phyloP scores from a whole-genome alignment of 2,888 invertebrate species.

The Epiperipatus broadwayi region DNA sequence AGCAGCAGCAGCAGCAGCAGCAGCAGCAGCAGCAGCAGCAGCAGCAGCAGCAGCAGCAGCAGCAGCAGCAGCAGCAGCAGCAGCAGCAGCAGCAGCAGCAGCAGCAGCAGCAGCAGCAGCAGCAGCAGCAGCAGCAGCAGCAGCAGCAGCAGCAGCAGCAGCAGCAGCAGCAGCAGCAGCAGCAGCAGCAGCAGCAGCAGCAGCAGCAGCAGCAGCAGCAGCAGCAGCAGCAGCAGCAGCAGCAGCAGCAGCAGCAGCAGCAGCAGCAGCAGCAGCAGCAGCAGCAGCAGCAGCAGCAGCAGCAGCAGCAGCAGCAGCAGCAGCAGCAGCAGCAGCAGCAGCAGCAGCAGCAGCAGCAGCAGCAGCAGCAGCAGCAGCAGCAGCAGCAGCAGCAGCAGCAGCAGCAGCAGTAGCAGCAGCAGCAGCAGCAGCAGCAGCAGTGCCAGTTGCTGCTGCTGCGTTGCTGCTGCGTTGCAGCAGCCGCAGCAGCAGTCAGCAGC shows the following conservation, averaged over 20 bases:
- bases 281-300: slow-evolving; percentile 3
- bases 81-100: slow-evolving; percentile 3
- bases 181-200: slow-evolving; percentile 3
- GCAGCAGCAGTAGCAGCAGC: slow-evolving; percentile 3
- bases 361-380: slow-evolving; percentile 3
- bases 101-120: neutral
- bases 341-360: slow-evolving; percentile 3
- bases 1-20: neutral
- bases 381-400: slow-evolving; percentile 3
- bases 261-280: slow-evolving; percentile 3
- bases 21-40: slow-evolving; percentile 3
- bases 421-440: too few relatives aligned
- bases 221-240: slow-evolving; percentile 3
- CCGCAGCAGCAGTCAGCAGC: too few relatives aligned
- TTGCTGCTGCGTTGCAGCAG: too few relatives aligned
- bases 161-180: slow-evolving; percentile 3
- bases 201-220: slow-evolving; percentile 3
- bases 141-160: slow-evolving; percentile 3
- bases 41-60: slow-evolving; percentile 3
- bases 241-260: slow-evolving; percentile 3
- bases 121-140: slow-evolving; percentile 3
- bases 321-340: slow-evolving; percentile 3
- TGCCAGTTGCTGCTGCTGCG: too few relatives aligned
- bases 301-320: slow-evolving; percentile 3
- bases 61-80: slow-evolving; percentile 3